A percentile compares a stretch with the other conserved stretches of the same genome.
phyloP scores from a whole-genome alignment of 1,140 invertebrate species.

The Listronotus bonariensis region DNA sequence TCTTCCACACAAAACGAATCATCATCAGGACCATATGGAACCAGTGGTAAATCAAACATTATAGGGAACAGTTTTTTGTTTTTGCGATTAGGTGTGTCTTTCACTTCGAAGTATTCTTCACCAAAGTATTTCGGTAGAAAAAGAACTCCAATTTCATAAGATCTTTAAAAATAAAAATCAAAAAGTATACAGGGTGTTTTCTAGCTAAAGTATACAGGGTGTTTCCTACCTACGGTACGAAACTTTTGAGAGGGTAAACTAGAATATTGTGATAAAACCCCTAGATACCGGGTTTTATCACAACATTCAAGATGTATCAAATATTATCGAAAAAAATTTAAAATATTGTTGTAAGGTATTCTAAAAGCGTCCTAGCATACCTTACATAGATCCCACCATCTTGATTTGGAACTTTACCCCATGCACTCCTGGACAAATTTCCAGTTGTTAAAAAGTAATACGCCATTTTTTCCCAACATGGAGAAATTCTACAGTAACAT shows the following conservation, averaged over 20 bases:
- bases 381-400: slow-evolving; percentile 68
- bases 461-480: slow-evolving; percentile 65
- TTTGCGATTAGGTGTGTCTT: slow-evolving; percentile 54
- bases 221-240: too few species aligned
- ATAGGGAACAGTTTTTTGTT: slow-evolving; percentile 62
- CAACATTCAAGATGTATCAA: too few species aligned
- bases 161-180: slow-evolving; percentile 65
- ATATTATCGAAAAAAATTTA: too few species aligned
- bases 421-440: slow-evolving; percentile 94
- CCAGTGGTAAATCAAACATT: slow-evolving; percentile 11
- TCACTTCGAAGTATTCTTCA: slow-evolving; percentile 60
- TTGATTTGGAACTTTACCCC: slow-evolving; percentile 77
- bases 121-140: slow-evolving; percentile 83
- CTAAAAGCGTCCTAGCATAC: too few species aligned
- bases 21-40: slow-evolving; percentile 8
- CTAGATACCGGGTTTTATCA: too few species aligned
- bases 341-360: too few species aligned
- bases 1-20: not conserved
- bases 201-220: too few species aligned
- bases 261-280: too few species aligned
- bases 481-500: slow-evolving; percentile 79
- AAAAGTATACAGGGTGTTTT: too few species aligned
- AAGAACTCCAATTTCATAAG: slow-evolving; percentile 90
- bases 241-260: too few species aligned
- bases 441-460: slow-evolving; percentile 90